Conservation (phyloP, 1,140 invertebrate species). For the Bombus waltoni region DNA sequence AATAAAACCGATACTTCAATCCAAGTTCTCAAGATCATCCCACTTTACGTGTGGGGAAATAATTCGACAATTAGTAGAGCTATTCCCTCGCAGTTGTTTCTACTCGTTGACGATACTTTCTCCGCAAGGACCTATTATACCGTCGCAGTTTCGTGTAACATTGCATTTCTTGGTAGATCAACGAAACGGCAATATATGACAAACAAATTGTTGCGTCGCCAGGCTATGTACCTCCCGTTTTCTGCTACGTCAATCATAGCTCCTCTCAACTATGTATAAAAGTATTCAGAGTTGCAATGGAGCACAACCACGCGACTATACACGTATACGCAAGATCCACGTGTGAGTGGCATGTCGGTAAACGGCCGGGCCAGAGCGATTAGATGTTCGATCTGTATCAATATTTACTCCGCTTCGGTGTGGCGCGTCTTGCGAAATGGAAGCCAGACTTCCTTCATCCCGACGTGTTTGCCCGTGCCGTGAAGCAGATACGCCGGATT, state of each 20-base stretch:
- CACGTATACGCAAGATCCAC: conserved; percentile 13
- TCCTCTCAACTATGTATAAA: conserved; percentile 35
- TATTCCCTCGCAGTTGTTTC: conserved; percentile 2
- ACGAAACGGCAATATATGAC: conserved; percentile 29
- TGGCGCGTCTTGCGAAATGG: conserved; percentile 74
- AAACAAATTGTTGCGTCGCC: conserved; percentile 57
- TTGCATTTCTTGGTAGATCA: conserved; percentile 23
- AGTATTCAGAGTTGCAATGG: conserved; percentile 4
- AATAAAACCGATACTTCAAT: neutral
- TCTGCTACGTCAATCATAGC: conserved; percentile 52
- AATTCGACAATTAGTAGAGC: neutral
- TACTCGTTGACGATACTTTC: neutral
- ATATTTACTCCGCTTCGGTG: conserved; percentile 73
- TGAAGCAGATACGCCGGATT: conserved; percentile 79
- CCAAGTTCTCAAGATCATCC: too few relatives aligned
- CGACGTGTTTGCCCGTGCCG: conserved; percentile 79
- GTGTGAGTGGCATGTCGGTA: conserved; percentile 71
- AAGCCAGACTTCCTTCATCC: conserved; percentile 73
- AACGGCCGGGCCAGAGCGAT: conserved; percentile 72
- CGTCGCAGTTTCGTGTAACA: too few relatives aligned
- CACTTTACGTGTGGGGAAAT: too few relatives aligned
- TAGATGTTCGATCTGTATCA: conserved; percentile 77
- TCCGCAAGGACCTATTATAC: too few relatives aligned
- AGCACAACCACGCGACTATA: neutral
- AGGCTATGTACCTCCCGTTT: conserved; percentile 13